A percentile compares a stretch with the other conserved stretches of the same genome.
These are phyloP conservation scores for Chloroclysta siterata DNA, from an alignment of 2,888 invertebrate species.

Conservation along the genomic window DNA sequence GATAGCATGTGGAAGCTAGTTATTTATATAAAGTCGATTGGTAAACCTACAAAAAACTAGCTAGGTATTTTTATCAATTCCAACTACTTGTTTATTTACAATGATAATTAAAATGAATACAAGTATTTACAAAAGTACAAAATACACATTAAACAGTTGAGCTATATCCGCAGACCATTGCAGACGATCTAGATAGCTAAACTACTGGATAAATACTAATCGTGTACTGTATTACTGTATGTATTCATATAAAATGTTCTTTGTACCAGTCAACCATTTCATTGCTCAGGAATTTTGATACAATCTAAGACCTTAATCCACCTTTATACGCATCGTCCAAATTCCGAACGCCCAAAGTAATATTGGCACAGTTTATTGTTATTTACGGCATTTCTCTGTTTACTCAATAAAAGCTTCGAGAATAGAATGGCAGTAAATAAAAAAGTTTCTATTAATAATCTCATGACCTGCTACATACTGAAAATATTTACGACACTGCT, in stretches of 20 bases:
- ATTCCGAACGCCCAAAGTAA: conserved; percentile 51
- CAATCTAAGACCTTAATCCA: conserved; percentile 4
- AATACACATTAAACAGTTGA: no score
- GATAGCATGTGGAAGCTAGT: no score
- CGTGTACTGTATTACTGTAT: no score
- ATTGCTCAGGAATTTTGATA: neutral
- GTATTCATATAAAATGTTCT: neutral
- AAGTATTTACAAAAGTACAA: no score
- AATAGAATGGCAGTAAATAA: conserved; percentile 43
- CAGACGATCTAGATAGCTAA: no score
- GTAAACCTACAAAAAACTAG: no score
- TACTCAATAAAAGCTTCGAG: conserved; percentile 46
- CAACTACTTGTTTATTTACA: no score
- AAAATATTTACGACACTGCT: conserved; percentile 33
- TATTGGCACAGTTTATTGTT: conserved; percentile 58
- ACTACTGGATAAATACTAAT: no score
- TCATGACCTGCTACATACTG: conserved; percentile 18
- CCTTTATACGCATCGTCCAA: conserved; percentile 4
- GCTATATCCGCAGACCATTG: no score
- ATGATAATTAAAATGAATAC: no score
- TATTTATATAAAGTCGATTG: no score
- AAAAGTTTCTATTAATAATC: conserved; percentile 40
- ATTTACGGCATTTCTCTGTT: conserved; percentile 63
- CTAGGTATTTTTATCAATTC: no score
- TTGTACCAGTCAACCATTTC: neutral